A percentile compares a stretch with the other conserved stretches of the same genome.
Evolutionary conservation across 2,113 vertebrate genomes (phyloP).

Genomic region (Nyctibius bracteatus): DNA sequence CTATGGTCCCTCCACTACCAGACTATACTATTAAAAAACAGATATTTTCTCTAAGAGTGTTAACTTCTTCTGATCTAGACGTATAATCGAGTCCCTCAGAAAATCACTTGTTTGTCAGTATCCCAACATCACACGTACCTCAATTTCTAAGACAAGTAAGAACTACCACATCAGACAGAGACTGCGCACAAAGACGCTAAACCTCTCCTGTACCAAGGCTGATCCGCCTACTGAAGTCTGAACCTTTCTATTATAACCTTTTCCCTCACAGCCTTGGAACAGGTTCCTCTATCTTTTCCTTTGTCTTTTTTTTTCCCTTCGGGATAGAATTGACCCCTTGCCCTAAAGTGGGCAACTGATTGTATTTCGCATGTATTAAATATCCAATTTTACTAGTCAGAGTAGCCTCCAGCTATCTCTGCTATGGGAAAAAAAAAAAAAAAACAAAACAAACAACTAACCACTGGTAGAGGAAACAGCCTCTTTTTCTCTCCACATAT

Average conservation of each 20-base stretch:
- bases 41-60: neutral
- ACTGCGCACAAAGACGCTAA: neutral
- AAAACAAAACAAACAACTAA: neutral
- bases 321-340: neutral
- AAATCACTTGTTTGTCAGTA: neutral
- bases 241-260: neutral
- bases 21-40: neutral
- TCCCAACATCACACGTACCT: rapidly evolving
- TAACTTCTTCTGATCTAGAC: neutral
- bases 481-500: neutral
- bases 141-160: neutral
- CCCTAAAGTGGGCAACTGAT: neutral
- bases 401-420: neutral
- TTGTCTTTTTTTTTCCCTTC: neutral
- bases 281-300: neutral
- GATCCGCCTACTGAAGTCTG: neutral
- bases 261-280: neutral
- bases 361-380: neutral
- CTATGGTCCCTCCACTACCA: rapidly evolving
- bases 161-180: neutral
- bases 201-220: neutral
- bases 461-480: neutral
- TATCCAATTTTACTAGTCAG: neutral
- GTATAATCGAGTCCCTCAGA: neutral
- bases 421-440: neutral